phyloP scores from a whole-genome alignment of 2,888 invertebrate species.

The Embidobia sp. region DNA sequence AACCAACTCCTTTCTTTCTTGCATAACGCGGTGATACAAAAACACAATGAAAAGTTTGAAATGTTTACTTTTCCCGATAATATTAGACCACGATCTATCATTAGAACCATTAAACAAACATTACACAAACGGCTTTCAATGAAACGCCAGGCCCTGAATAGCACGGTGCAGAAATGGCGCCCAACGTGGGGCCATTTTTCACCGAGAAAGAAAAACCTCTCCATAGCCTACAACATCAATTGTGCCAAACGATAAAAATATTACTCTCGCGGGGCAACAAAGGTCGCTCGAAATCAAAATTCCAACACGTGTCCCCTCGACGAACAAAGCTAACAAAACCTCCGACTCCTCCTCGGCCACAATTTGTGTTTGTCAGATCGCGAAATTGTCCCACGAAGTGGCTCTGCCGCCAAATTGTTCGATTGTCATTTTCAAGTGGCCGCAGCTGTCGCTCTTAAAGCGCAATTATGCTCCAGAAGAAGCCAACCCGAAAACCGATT shows the following conservation, averaged over 20 bases:
- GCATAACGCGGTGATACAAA: no score
- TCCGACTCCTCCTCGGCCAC: conserved; percentile 7
- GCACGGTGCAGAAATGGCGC: no score
- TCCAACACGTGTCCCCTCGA: conserved; percentile 31
- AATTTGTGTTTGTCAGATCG: conserved; percentile 44
- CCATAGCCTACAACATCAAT: not conserved
- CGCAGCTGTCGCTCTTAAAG: conserved; percentile 77
- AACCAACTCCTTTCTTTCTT: no score
- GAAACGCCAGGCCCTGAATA: no score
- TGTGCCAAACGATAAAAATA: conserved; percentile 44
- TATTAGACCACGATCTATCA: no score
- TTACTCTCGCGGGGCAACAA: conserved; percentile 13
- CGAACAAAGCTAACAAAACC: conserved; percentile 18
- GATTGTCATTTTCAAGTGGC: conserved; percentile 77
- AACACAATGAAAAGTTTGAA: no score
- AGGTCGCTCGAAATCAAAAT: conserved; percentile 41
- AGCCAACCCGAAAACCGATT: conserved; percentile 53
- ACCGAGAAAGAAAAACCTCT: not conserved
- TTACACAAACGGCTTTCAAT: no score
- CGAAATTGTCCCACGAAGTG: conserved; percentile 5
- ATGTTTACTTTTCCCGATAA: no score
- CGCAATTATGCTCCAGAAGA: conserved; percentile 74
- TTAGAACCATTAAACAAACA: no score
- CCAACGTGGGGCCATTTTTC: conserved; percentile 9
- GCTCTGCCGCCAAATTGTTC: conserved; percentile 77